Percentiles rank a stretch among this genome's conserved stretches.
Evolutionary conservation across 1,140 invertebrate genomes (phyloP).

Genomic region (Brachionus angularis): DNA sequence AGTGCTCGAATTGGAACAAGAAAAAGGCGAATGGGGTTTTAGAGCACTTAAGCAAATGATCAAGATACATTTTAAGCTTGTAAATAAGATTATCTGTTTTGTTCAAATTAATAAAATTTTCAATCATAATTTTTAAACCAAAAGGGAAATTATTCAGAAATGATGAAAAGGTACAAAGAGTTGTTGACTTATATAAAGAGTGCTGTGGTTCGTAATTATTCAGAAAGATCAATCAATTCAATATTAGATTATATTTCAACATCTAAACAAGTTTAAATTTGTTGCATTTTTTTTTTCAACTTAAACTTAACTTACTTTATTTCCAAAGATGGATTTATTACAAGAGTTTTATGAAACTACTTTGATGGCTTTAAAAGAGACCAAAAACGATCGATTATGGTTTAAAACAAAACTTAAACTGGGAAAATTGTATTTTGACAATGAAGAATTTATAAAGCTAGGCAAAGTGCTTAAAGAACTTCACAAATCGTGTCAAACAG

Average conservation of each 20-base stretch:
- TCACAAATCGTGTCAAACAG: conserved; percentile 82
- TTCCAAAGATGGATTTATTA: conserved; percentile 83
- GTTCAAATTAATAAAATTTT: too few relatives aligned
- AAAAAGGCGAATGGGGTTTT: conserved; percentile 99
- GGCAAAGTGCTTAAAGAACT: conserved; percentile 95
- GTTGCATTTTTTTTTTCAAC: conserved; percentile 54
- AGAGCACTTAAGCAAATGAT: conserved; percentile 99
- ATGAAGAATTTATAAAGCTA: conserved; percentile 86
- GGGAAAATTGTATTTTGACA: conserved; percentile 95
- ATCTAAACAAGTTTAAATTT: conserved; percentile 59
- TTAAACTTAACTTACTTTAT: conserved; percentile 82
- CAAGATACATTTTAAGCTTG: conserved; percentile 97
- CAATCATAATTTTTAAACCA: too few relatives aligned
- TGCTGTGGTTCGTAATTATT: conserved; percentile 97
- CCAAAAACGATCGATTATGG: conserved; percentile 96
- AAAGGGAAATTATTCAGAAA: conserved; percentile 19
- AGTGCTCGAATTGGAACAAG: conserved; percentile 58
- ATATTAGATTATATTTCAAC: conserved; percentile 99
- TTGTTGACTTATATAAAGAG: conserved; percentile 51
- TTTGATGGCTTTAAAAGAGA: conserved; percentile 30
- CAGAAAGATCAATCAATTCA: conserved; percentile 98
- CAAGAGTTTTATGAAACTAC: conserved; percentile 97
- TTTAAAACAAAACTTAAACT: conserved; percentile 99
- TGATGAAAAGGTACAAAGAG: conserved; percentile 41
- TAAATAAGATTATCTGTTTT: conserved; percentile 69